These are phyloP conservation scores for Tragelaphus strepsiceros DNA, from an alignment of 2,113 vertebrate species.

Conservation along the genomic window DNA sequence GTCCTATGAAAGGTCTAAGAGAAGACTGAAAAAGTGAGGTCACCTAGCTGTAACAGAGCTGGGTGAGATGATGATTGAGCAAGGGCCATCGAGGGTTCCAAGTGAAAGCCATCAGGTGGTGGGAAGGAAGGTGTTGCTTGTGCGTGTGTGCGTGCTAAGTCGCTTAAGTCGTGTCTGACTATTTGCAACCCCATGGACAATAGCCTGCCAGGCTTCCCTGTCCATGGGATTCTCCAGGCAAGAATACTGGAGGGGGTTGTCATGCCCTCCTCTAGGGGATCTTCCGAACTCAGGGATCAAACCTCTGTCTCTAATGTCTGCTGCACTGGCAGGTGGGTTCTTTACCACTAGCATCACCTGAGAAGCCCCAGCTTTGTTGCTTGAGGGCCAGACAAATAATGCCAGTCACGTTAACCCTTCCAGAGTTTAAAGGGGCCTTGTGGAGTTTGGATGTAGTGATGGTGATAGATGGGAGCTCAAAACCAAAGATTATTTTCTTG, in stretches of 20 bases:
- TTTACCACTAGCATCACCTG: background rate
- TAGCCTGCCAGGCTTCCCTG: background rate
- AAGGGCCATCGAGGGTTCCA: background rate
- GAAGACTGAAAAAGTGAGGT: background rate
- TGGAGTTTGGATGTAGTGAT: background rate
- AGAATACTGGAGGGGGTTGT: background rate
- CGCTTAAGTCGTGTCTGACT: accelerated
- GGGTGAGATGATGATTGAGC: background rate
- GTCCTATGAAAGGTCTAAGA: background rate
- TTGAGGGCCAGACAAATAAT: background rate
- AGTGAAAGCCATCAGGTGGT: background rate
- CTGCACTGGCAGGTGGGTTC: background rate
- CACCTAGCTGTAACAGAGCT: background rate
- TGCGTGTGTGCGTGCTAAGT: background rate
- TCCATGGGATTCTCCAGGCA: background rate
- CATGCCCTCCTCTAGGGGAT: background rate
- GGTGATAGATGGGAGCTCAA: background rate
- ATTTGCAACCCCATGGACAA: background rate
- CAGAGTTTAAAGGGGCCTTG: background rate
- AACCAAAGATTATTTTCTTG: background rate
- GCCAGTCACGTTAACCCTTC: background rate
- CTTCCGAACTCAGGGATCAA: background rate
- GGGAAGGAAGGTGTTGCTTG: background rate
- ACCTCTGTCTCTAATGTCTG: background rate
- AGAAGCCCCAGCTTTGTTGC: background rate